Conservation (phyloP, 2,113 vertebrate species). For the Eonycteris spelaea region DNA sequence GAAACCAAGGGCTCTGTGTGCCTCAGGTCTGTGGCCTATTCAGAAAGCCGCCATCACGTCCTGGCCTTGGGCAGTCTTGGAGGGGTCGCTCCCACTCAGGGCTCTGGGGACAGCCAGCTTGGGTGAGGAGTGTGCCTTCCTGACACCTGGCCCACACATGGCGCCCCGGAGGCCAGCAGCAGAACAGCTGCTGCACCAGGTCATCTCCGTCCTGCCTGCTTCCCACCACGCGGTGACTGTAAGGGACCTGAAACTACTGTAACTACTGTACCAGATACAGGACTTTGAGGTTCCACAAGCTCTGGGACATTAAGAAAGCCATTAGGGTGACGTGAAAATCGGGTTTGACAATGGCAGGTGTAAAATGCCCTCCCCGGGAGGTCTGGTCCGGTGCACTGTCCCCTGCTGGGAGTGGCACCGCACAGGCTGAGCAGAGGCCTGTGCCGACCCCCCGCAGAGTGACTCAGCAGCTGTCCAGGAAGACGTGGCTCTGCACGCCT, state of each 20-base stretch:
- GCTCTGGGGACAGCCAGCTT: not conserved
- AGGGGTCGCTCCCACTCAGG: accelerated
- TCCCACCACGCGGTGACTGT: not conserved
- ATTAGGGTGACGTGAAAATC: accelerated
- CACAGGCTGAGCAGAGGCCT: not conserved
- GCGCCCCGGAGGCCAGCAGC: not conserved
- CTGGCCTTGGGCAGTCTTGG: no score
- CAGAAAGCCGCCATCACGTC: no score
- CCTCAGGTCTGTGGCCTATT: no score
- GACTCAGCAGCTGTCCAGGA: not conserved
- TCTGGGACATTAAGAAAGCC: accelerated
- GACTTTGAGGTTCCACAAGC: not conserved
- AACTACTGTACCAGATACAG: no score
- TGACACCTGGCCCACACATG: no score
- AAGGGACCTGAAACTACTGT: not conserved
- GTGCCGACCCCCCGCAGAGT: not conserved
- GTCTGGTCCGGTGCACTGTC: accelerated
- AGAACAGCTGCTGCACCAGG: not conserved
- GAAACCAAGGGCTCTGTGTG: not conserved
- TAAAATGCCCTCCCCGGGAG: no score
- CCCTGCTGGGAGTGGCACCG: not conserved
- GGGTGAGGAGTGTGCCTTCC: no score
- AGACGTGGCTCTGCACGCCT: no score
- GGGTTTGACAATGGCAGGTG: accelerated
- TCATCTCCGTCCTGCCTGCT: not conserved